Evolutionary conservation across 2,797 vertebrate genomes (phyloP), one percentile per base, ranked within the genome.

Genomic region (Sternarchorhynchus goeldii): DNA sequence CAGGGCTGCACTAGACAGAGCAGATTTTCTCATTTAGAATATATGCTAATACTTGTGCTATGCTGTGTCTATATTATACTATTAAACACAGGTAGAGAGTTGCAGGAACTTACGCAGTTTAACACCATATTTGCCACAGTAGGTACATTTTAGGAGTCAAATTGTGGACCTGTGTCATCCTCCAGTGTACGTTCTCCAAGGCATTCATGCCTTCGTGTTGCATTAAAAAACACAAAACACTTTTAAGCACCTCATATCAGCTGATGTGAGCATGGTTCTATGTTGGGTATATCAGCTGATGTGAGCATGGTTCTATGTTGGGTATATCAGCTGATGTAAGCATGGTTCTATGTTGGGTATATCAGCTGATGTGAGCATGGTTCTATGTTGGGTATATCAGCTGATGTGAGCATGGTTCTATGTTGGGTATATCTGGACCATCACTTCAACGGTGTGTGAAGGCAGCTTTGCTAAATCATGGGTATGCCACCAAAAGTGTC

Each of bases 161-260:
- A 63, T 7, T 63, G n/a, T 58, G 53, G 34, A 32, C 55, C 36
- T 25, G 29, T 36, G 34, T 58, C 5, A 34, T 58, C n/a, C n/a
- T 34, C 53, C 17, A 69, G 25, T 7, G 14, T 70, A 18, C n/a
- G 12, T 31, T 45, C 17, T 21, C 18, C 10, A 55, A 71, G 68
- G 29, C n/a, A 57, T 32, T 70, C 16, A 7, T 36, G n/a, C 50
- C 20, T 71, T 71, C 3, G 36, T 29, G 36, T 34, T 70, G 53
- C 18, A 58, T 36, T 25, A 69, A 21, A 70, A 70, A 55, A 70
- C 67, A 69, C 68, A 69, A 53, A 70, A 32, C 31, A 55, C 16
- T 18, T 55, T 18, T 17, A 21, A 34, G 57, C 55, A 21, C 0
- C 25, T 32, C 18, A 36, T 17, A 32, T 53, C 14, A 50, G 41